Evolutionary conservation across 2,888 invertebrate species (phyloP), one percentile per base, ranked within the genome.

Genomic region (Apamea crenata): DNA sequence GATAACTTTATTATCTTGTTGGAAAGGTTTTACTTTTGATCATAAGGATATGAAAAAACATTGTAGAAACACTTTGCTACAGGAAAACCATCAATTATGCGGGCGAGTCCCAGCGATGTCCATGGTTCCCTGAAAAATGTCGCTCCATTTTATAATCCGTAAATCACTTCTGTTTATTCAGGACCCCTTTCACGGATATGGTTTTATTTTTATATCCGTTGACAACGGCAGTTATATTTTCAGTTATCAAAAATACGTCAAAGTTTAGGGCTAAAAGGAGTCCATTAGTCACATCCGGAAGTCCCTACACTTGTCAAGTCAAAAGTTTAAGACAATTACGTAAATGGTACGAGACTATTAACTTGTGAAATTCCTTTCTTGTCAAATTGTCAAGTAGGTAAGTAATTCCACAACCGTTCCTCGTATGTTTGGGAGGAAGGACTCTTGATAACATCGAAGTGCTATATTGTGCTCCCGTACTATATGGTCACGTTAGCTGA

Each of bases 141-240:
- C 81, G 74, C 75, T 70, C 81, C 69, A 81, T 86, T 88, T 90
- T 77, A 82, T 87, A 83, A 87, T 85, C 85, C 81, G 78, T 84
- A 81, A 87, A 89, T 88, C 81, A 86, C 70, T 72, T 73, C 25
- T 78, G 82, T 86, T 85, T 87, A 71, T 78, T 71, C 36, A 78
- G 87, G 81, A 71, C 69, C 70, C 70, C 76, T 85, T 79, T 80
- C 59, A 66, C 56, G 73, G 74, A 82, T 83, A 80, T 78, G 82
- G 79, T 87, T 85, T 79, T 79, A 79, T 84, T 83, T 87, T 81
- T 56, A n/a, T 56, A 56, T 56, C 12, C 10, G 69, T 25, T 47
- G 66, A 71, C 74, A 78, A 73, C 61, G 44, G 70, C 69, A 25
- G 40, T 77, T 56, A 59, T 66, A 77, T 75, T 81, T 76, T 81